A percentile compares a stretch with the other conserved stretches of the same genome.
Evolutionary conservation across 2,113 vertebrate genomes (phyloP).

Genomic region (Vulpes lagopus): DNA sequence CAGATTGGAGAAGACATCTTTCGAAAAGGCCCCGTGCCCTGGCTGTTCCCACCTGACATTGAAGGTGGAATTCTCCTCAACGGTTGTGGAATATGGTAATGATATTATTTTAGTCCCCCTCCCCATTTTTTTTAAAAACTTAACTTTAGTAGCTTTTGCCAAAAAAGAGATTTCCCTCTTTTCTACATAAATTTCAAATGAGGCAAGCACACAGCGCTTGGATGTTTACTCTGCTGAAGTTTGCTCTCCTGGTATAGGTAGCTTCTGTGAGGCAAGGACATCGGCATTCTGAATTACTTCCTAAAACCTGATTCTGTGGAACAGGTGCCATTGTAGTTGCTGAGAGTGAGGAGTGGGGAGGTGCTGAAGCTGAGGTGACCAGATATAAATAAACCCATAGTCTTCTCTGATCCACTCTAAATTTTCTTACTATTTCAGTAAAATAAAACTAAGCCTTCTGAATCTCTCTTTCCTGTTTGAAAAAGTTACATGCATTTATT

Average conservation of each 20-base stretch:
- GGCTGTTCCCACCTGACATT: slow-evolving; percentile 94
- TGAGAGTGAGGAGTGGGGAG: not conserved
- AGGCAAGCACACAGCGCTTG: not conserved
- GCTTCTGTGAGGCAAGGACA: not conserved
- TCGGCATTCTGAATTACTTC: not conserved
- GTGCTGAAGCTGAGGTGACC: not conserved
- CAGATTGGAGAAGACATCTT: slow-evolving; percentile 85
- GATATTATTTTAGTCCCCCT: not conserved
- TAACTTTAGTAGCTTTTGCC: slow-evolving; percentile 4
- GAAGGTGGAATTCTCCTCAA: slow-evolving; percentile 95
- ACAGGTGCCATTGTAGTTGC: not conserved
- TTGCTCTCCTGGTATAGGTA: not conserved
- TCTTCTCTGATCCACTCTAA: not conserved
- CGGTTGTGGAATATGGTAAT: slow-evolving; percentile 96
- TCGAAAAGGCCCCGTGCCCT: slow-evolving; percentile 85
- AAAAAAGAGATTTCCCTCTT: not conserved
- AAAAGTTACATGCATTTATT: not conserved
- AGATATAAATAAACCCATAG: not conserved
- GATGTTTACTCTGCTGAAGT: not conserved
- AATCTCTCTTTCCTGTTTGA: slow-evolving; percentile 40
- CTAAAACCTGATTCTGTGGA: not conserved
- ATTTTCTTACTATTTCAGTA: not conserved
- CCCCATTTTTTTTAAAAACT: not conserved
- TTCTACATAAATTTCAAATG: not conserved
- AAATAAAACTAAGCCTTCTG: not conserved